Percentiles rank a stretch among this genome's conserved stretches.
Evolutionary conservation across 2,797 vertebrate species (phyloP).

Genomic region (Arrhamphus sclerolepis): DNA sequence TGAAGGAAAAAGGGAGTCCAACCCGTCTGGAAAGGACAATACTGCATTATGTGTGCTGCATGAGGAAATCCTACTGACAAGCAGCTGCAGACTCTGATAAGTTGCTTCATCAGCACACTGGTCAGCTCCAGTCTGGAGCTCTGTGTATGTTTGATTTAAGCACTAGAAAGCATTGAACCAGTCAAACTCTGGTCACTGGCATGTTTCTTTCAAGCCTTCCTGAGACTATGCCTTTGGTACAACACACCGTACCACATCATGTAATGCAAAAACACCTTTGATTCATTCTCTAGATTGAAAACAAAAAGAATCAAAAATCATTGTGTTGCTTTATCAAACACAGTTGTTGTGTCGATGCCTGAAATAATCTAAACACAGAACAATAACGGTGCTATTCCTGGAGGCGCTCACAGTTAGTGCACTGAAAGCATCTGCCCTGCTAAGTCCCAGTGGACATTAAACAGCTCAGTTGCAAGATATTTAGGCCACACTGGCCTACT

Average conservation of each 20-base stretch:
- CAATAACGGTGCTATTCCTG: conserved; percentile 29
- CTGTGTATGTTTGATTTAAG: no score
- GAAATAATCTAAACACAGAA: conserved; percentile 13
- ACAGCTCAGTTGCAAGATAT: conserved; percentile 26
- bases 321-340: conserved; percentile 1
- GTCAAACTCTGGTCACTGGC: no score
- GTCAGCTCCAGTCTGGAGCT: no score
- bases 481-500: conserved; percentile 52
- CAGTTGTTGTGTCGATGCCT: not conserved
- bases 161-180: no score
- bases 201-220: no score
- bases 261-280: not conserved
- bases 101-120: no score
- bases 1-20: no score
- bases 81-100: no score
- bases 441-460: conserved; percentile 25
- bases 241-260: not conserved
- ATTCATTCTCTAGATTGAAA: not conserved
- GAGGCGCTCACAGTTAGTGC: conserved; percentile 12
- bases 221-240: not conserved
- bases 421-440: conserved; percentile 36
- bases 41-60: no score
- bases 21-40: no score
- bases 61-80: no score
- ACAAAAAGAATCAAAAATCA: not conserved